Base-by-base conservation (phyloP, 2,113 vertebrate genomes). In the Rhea americana region DNA sequence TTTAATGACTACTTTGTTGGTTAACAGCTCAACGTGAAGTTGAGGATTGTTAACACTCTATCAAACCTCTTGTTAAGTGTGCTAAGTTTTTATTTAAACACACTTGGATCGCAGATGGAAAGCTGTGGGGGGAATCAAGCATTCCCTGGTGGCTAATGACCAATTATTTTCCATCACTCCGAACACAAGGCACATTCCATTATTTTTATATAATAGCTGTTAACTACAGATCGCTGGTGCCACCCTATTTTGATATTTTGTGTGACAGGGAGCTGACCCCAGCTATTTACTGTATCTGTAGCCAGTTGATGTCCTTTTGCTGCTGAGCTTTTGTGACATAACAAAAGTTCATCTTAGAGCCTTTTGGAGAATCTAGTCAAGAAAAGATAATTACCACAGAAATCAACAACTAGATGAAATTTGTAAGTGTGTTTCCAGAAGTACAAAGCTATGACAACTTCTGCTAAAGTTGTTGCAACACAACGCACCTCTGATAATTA, bases 1-100 rank as follows among this genome's bases (percentile, higher is more conserved):
- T 96, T 97, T 98, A 98, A 98, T 97, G 97, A 97, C 91, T 97
- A 97, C 97, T 97, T 97, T 97, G 97, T 98, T 96, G 96, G 93
- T 97, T 98, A 97, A 98, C 97, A 98, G 97, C 97, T 97, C 92
- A 82, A 97, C 79, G 96, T 94, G 97, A 97, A 97, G 97, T 95
- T 96, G 96, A 97, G 81, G 97, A 95, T 96, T 97, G 97, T 98
- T 98, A 98, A 97, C 97, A 98, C 98, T 97, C 98, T 94, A 98
- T 98, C 97, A 98, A 98, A 98, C 97, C 94, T 96, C 98, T 97
- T 94, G 97, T 98, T 98, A 98, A 96, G 95, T 84, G 96, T 45
- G 51, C 96, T 93, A 85, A 91, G 93, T 94, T 97, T 97, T 98
- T 97, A 97, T 96, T 96, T 97, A 94, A 97, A 96, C 91, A 90